Conservation (phyloP, 2,113 vertebrate genomes). For the Numenius arquata region DNA sequence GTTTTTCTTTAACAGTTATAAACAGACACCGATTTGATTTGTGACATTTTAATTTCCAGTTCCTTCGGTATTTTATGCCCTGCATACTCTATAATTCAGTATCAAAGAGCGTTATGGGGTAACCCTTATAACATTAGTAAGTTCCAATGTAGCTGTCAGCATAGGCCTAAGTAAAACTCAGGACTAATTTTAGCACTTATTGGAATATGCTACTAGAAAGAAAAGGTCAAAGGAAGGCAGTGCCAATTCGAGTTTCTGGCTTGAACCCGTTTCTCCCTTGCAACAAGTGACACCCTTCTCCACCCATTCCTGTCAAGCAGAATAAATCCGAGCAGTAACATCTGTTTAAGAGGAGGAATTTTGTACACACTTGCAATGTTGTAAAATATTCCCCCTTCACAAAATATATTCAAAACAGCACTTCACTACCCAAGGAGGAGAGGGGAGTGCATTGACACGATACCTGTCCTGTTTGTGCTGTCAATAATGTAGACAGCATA, state of each 20-base stretch:
- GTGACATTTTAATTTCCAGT: neutral
- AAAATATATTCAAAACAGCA: neutral
- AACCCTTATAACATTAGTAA: neutral
- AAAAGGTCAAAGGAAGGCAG: neutral
- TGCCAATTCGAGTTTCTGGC: neutral
- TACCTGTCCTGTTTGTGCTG: neutral
- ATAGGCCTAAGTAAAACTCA: neutral
- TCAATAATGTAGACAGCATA: neutral
- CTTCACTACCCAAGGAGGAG: neutral
- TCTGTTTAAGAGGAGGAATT: neutral
- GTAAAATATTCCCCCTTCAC: neutral
- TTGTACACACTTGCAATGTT: neutral
- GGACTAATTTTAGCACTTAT: neutral
- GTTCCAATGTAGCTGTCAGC: neutral
- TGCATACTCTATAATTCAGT: rapidly evolving
- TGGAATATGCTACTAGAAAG: neutral
- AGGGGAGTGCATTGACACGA: neutral
- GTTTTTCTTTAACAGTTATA: neutral
- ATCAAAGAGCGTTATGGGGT: neutral
- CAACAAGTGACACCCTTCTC: neutral
- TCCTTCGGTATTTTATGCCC: neutral
- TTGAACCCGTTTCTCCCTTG: neutral
- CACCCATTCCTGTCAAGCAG: neutral
- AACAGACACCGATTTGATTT: neutral
- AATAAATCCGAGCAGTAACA: neutral